phyloP scores from a whole-genome alignment of 1,140 invertebrate species.

The Acromyrmex charruanus region DNA sequence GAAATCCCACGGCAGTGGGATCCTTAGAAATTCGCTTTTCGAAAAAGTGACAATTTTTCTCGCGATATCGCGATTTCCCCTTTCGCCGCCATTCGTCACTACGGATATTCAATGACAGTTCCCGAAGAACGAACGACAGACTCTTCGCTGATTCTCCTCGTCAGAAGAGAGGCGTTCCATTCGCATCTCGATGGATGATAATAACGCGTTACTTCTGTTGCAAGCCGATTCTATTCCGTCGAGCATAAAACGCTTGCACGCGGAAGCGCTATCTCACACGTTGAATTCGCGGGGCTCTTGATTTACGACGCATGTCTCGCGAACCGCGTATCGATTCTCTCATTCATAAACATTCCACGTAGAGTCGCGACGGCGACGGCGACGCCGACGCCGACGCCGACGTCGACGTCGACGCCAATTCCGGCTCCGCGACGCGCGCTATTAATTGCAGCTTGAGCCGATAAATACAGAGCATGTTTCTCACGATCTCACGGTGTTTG shows the following conservation, averaged over 20 bases:
- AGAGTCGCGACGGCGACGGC: slow-evolving; percentile 8
- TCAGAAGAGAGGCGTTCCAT: background rate
- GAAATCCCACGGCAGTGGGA: background rate
- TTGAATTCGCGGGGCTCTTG: slow-evolving; percentile 30
- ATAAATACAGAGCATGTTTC: slow-evolving; percentile 57
- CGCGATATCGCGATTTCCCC: background rate
- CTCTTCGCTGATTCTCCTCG: background rate
- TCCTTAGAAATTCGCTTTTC: slow-evolving; percentile 31
- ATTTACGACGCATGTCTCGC: slow-evolving; percentile 44
- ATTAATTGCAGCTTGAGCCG: slow-evolving; percentile 57
- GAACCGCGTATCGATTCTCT: slow-evolving; percentile 46
- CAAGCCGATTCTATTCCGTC: background rate
- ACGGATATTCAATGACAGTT: slow-evolving; percentile 46
- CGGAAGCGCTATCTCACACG: slow-evolving; percentile 25
- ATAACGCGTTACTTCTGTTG: slow-evolving; percentile 8
- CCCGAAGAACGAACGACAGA: background rate
- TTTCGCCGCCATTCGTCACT: background rate
- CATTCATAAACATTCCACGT: slow-evolving; percentile 56
- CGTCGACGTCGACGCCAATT: background rate
- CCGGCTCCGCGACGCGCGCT: background rate
- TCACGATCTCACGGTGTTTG: slow-evolving; percentile 55
- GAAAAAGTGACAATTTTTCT: slow-evolving; percentile 47
- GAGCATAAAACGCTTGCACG: slow-evolving; percentile 13
- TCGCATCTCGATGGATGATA: background rate
- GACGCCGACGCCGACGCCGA: background rate